Evolutionary conservation across 2,113 vertebrate species (phyloP).

Genomic region (Bubalus kerabau): DNA sequence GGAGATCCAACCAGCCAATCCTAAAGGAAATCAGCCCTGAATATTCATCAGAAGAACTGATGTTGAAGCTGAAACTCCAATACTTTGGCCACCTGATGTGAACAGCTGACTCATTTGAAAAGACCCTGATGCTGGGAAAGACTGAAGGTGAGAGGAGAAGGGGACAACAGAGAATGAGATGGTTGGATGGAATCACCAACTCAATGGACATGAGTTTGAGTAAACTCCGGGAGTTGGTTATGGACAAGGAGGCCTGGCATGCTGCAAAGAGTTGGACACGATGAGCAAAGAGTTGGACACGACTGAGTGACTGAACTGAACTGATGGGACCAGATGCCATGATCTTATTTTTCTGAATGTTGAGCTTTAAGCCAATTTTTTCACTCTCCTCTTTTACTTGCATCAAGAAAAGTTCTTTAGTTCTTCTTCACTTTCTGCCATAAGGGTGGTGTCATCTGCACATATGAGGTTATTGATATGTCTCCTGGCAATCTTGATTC

Average conservation of each 20-base stretch:
- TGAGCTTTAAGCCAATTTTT: neutral
- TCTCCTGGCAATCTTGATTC: neutral
- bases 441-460: neutral
- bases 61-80: neutral
- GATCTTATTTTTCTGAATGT: neutral
- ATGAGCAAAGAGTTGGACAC: neutral
- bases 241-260: neutral
- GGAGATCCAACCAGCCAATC: neutral
- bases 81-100: neutral
- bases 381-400: neutral
- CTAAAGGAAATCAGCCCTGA: neutral
- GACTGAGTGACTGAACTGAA: rapidly evolving
- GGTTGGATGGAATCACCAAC: neutral
- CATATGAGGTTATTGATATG: neutral
- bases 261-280: neutral
- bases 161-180: neutral
- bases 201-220: neutral
- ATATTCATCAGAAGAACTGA: neutral
- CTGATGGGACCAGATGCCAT: neutral
- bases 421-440: neutral
- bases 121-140: neutral
- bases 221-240: neutral
- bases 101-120: neutral
- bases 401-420: neutral
- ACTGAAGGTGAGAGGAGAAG: neutral